A percentile compares a stretch with the other conserved stretches of the same genome.
Conservation (phyloP, 2,113 vertebrate species). For the Saguinus imperator region DNA sequence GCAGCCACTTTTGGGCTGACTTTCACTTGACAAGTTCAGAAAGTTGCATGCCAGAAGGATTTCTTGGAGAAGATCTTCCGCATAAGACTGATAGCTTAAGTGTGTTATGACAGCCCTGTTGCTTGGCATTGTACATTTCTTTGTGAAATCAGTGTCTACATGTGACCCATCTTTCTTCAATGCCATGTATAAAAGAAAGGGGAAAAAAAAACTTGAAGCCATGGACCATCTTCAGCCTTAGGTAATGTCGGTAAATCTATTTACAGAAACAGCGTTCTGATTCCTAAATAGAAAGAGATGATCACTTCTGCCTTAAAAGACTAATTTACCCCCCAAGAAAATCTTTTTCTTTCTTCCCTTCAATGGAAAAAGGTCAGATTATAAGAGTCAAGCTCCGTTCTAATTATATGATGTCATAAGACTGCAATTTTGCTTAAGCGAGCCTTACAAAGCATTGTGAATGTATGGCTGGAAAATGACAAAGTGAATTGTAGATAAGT, state of each 20-base stretch:
- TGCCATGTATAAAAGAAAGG: background rate
- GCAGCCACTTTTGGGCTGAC: constrained; percentile 29
- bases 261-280: background rate
- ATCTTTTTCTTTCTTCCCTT: constrained; percentile 13
- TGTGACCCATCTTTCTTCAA: constrained; percentile 42
- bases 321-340: background rate
- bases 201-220: background rate
- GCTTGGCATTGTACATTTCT: constrained; percentile 7
- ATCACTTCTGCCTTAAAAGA: constrained; percentile 28
- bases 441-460: background rate
- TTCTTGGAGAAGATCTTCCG: constrained; percentile 47
- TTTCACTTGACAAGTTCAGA: constrained; percentile 66
- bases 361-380: constrained; percentile 42
- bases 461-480: background rate
- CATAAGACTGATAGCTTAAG: background rate
- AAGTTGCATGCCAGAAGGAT: constrained; percentile 51
- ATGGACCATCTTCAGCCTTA: background rate
- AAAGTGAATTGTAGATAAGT: constrained; percentile 15
- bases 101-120: constrained; percentile 7
- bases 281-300: background rate
- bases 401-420: constrained; percentile 44
- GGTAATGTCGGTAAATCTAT: background rate
- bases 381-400: constrained; percentile 33
- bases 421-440: constrained; percentile 14
- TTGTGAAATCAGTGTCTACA: background rate